phyloP scores from a whole-genome alignment of 2,888 invertebrate species.

The Tenthredo notha region DNA sequence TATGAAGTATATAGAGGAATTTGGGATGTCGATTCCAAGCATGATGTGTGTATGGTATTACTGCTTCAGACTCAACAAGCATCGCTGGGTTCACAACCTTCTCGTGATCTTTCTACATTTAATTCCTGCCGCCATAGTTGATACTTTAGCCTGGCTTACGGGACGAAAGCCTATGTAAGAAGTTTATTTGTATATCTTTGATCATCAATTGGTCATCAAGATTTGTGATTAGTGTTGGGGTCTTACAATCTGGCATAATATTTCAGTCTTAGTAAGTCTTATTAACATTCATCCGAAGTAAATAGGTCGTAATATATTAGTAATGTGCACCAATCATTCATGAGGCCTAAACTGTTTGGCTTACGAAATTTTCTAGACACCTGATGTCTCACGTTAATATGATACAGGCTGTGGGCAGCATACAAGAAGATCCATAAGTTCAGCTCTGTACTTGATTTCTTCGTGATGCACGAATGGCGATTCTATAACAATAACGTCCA shows the following conservation, averaged over 20 bases:
- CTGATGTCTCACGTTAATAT: background rate
- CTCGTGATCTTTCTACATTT: conserved; percentile 81
- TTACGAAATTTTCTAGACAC: background rate
- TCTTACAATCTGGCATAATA: background rate
- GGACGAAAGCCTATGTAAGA: conserved; percentile 84
- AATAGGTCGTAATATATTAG: background rate
- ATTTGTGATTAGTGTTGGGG: background rate
- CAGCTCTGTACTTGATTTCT: conserved; percentile 86
- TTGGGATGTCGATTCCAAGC: conserved; percentile 81
- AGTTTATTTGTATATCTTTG: conserved; percentile 6
- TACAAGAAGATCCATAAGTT: conserved; percentile 88
- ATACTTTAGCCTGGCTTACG: conserved; percentile 78
- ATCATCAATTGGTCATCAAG: background rate
- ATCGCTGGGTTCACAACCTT: conserved; percentile 80
- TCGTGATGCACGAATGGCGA: conserved; percentile 88
- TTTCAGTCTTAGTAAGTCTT: background rate
- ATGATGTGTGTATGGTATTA: conserved; percentile 84
- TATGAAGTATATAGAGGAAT: conserved; percentile 79
- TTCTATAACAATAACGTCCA: conserved; percentile 83
- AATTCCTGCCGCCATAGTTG: conserved; percentile 82
- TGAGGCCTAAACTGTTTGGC: background rate
- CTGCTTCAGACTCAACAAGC: conserved; percentile 81
- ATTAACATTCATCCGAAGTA: background rate
- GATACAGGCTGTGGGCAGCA: conserved; percentile 84
- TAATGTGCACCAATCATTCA: background rate